Base-by-base conservation (phyloP, 64 coral and sea anemone genomes). In the Porites lutea region DNA sequence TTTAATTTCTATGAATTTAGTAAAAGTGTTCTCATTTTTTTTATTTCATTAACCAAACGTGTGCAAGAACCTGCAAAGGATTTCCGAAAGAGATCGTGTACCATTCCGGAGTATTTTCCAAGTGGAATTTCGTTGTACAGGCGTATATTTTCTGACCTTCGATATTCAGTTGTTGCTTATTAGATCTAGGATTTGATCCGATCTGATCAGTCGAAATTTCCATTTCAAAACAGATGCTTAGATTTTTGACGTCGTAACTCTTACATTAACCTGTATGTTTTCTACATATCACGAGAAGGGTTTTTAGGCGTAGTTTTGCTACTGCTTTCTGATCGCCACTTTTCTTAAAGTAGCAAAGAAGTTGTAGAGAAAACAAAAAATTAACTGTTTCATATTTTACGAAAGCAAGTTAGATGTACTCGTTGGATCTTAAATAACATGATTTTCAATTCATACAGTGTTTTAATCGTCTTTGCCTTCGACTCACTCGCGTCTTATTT, bases 121-220 rank as follows among this genome's bases (percentile, higher is more conserved):
- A 4, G 18, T 16, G 62, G 19, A 16, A 22, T 76, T 51, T 84
- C 19, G 14, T 50, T 21, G 61, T 67, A 84, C 69, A 61, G 20
- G 63, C 27, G 27, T 37, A 37, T 65, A 68, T 45, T 67, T 67
- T 83, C 13, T 84, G 63, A 84, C 43, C 62, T 68, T 16, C 81
- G 69, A 84, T 84, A 84, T 84, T 84, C 49, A 84, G 69, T 84
- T 84, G 81, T 20, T 68, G 81, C 62, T 84, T 46, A 13, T 3
- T 20, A 84, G 81, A 51, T 84, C 4, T 14, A 69, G 46, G 47
- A 45, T 84, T 84, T 84, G 62, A 84, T 84, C 62, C 19, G 46
- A 84, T 68, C 44, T 84, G 59, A 84, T 84, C 81, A 48, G 62
- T 67, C 65, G 27, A 37, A 43, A 83, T 83, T 83, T 83, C 79